Evolutionary conservation across 2,888 invertebrate genomes (phyloP).

Genomic region (Tipula lateralis): DNA sequence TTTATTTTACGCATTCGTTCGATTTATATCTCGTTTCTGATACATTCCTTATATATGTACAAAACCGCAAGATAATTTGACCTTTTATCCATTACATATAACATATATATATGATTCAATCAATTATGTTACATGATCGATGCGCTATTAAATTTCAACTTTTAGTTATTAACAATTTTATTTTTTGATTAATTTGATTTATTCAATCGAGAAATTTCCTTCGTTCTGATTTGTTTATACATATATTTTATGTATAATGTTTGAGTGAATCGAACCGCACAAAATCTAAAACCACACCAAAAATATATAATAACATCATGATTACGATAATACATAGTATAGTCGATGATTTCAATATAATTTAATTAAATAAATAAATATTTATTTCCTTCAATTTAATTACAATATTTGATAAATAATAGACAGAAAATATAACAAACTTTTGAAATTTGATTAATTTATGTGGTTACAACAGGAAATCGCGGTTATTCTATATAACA

Average conservation of each 20-base stretch:
- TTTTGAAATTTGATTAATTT: constrained; percentile 4
- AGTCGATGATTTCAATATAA: neutral
- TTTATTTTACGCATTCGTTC: neutral
- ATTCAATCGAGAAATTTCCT: neutral
- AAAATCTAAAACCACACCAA: neutral
- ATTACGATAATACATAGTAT: neutral
- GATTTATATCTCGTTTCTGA: neutral
- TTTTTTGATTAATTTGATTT: neutral
- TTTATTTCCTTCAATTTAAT: neutral
- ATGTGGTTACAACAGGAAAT: neutral
- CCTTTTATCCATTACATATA: neutral
- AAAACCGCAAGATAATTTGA: neutral
- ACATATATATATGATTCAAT: neutral
- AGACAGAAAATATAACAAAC: neutral
- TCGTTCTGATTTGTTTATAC: neutral
- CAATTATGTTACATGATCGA: neutral
- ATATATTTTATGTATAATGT: neutral
- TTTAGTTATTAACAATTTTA: neutral
- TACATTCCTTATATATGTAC: neutral
- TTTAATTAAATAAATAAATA: neutral
- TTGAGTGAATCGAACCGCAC: neutral
- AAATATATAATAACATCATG: neutral
- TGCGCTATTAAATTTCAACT: constrained; percentile 4
- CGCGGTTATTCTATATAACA: neutral
- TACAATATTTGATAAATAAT: constrained; percentile 9